Base-by-base conservation (phyloP, 2,113 vertebrate genomes). In the Tetrax tetrax region DNA sequence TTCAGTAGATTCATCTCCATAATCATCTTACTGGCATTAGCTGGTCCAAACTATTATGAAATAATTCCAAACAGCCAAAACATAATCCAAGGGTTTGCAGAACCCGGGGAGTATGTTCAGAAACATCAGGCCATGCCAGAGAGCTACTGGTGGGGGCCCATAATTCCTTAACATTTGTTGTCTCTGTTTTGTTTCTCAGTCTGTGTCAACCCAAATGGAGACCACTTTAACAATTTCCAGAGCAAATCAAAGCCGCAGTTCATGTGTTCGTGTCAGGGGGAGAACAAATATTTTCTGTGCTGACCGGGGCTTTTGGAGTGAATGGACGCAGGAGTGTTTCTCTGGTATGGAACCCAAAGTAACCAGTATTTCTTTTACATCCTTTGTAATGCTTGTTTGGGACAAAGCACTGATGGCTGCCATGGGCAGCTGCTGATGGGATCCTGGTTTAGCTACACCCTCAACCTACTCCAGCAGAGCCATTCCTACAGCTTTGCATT, bases 251-350 rank as follows among this genome's bases (percentile, higher is more conserved):
- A 98, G 96, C 68, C 80, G 17, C 6, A 1, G 90, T 54, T 54
- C 97, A 1, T 98, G 98, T 59, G 96, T 97, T 88, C 96, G 91
- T 61, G 95, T 98, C 94, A 97, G 98, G 80, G 98, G 95, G 7
- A 98, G 95, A 94, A 90, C 97, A 61, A 98, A 97, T 53, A 94
- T 87, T 9, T 97, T 98, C 70, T 98, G 98, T 60, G 94, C 98
- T 45, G 97, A 98, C 91, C 91, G 96, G 19, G 98, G 98, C 66
- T 97, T 98, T 76, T 98, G 98, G 98, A 98, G 98, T n/a, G 98
- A 98, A 12, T 98, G 98, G 98, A 97, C 96, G 0, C 82, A 97
- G 37, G 74, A 94, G 6, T 98, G 98, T 61, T 97, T 97, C 89
- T 84, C 75, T 95, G 98, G 98, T 98, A 98, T 7, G 96, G 66